Percentiles rank a stretch among this genome's conserved stretches.
Conservation (phyloP, 2,797 vertebrate species). For the Gambusia yucatana region DNA sequence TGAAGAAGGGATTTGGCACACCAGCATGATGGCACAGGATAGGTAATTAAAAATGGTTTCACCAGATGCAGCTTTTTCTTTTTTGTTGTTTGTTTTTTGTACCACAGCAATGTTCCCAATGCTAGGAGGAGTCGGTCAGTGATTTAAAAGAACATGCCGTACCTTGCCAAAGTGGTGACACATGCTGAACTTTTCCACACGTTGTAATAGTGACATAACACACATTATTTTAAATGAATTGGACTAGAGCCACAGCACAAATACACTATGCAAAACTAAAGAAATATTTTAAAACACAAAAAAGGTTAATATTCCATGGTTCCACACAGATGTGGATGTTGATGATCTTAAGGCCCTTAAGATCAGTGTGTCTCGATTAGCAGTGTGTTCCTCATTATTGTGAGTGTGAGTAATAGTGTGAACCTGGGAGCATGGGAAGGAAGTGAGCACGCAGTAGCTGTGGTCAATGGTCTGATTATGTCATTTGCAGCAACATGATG, state of each 20-base stretch:
- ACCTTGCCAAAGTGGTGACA: neutral
- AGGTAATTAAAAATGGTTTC: slow-evolving; percentile 20
- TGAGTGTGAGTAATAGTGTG: no score
- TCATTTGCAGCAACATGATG: no score
- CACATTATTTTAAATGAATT: neutral
- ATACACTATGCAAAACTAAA: neutral
- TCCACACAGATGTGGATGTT: no score
- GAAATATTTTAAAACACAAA: neutral
- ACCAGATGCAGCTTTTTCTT: slow-evolving; percentile 2
- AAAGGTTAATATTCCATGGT: neutral
- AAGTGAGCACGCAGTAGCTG: no score
- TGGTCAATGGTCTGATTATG: no score
- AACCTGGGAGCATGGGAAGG: no score
- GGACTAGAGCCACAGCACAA: neutral
- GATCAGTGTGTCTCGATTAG: no score
- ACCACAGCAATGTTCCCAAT: slow-evolving; percentile 1
- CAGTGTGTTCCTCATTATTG: no score
- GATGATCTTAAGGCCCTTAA: no score
- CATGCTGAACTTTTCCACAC: neutral
- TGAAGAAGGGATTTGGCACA: neutral
- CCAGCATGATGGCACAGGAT: slow-evolving; percentile 8
- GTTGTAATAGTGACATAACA: neutral
- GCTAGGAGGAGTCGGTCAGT: neutral
- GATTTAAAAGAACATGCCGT: neutral
- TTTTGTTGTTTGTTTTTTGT: neutral